Conservation (phyloP, 2,888 invertebrate species). For the Drosophila colorata region DNA sequence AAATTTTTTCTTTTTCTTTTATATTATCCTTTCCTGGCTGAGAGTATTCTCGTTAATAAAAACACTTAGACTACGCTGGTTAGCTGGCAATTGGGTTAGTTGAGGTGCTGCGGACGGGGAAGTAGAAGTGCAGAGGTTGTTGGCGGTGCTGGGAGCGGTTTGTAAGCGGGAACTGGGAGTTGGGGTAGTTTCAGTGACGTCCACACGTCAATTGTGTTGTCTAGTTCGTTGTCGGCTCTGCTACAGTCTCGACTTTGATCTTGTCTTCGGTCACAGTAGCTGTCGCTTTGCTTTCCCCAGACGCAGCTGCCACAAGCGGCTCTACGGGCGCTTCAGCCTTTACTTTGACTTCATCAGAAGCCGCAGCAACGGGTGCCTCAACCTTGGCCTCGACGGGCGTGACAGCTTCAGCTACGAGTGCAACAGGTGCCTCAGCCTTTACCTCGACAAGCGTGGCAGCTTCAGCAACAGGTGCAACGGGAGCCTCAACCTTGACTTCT, state of each 20-base stretch:
- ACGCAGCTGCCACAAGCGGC: conserved; percentile 13
- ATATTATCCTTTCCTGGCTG: conserved; percentile 46
- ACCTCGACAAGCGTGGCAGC: conserved; percentile 36
- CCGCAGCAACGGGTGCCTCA: conserved; percentile 27
- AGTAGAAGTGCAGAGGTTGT: conserved; percentile 45
- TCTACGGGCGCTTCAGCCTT: conserved; percentile 22
- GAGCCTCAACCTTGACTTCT: conserved; percentile 30
- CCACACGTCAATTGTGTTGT: conserved; percentile 37
- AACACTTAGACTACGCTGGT: conserved; percentile 60
- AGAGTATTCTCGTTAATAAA: conserved; percentile 65
- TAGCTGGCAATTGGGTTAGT: conserved; percentile 57
- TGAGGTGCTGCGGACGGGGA: conserved; percentile 37
- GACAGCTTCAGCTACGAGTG: conserved; percentile 14
- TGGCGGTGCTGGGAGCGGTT: conserved; percentile 56
- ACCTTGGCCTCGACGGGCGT: conserved; percentile 34
- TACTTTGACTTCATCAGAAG: conserved; percentile 13
- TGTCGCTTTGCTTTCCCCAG: conserved; percentile 15
- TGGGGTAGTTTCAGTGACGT: conserved; percentile 40
- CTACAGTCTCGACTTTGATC: conserved; percentile 24
- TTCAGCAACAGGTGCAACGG: conserved; percentile 6
- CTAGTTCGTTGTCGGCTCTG: conserved; percentile 55
- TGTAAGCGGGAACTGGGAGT: conserved; percentile 43
- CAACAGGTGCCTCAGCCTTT: conserved; percentile 30
- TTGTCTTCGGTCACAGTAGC: conserved; percentile 30
- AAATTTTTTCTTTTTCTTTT: conserved; percentile 11